Evolutionary conservation across 2,888 invertebrate species (phyloP).

Genomic region (Steinernema carpocapsae): DNA sequence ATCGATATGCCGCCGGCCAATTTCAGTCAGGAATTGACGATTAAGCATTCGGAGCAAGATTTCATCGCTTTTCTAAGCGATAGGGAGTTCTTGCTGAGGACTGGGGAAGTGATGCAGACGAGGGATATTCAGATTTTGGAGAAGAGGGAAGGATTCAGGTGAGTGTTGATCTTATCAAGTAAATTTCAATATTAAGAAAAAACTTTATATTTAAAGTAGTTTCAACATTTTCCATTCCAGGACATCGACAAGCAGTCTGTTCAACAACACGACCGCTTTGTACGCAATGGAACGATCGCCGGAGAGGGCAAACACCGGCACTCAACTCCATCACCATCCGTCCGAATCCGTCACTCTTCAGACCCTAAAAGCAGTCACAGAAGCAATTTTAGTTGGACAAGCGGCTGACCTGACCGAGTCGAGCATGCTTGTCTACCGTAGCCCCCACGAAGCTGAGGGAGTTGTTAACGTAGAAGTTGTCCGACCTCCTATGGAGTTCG

Average conservation of each 20-base stretch:
- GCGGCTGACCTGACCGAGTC: slow-evolving; percentile 24
- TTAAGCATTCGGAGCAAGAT: slow-evolving; percentile 19
- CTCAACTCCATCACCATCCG: background rate
- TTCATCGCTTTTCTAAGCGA: slow-evolving; percentile 23
- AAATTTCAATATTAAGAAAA: no score
- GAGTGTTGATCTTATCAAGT: no score
- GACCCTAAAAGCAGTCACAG: background rate
- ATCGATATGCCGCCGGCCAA: slow-evolving; percentile 32
- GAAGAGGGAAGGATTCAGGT: no score
- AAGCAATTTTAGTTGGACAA: slow-evolving; percentile 15
- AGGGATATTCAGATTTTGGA: slow-evolving; percentile 24
- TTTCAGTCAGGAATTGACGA: slow-evolving; percentile 25
- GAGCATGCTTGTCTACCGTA: slow-evolving; percentile 28
- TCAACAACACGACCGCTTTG: slow-evolving; percentile 24
- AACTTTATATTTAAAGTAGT: no score
- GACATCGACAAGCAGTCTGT: slow-evolving; percentile 9
- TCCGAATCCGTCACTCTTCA: background rate
- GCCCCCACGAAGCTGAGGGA: slow-evolving; percentile 25
- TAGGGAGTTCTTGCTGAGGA: slow-evolving; percentile 16
- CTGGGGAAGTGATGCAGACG: slow-evolving; percentile 28
- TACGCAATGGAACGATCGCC: slow-evolving; percentile 17
- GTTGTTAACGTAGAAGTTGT: slow-evolving; percentile 37
- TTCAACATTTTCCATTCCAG: background rate
- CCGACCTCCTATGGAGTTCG: slow-evolving; percentile 34
- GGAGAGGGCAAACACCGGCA: slow-evolving; percentile 29